These are phyloP conservation scores for Orestias chungarensis DNA, from an alignment of 2,797 vertebrate genomes.

Conservation along the genomic window DNA sequence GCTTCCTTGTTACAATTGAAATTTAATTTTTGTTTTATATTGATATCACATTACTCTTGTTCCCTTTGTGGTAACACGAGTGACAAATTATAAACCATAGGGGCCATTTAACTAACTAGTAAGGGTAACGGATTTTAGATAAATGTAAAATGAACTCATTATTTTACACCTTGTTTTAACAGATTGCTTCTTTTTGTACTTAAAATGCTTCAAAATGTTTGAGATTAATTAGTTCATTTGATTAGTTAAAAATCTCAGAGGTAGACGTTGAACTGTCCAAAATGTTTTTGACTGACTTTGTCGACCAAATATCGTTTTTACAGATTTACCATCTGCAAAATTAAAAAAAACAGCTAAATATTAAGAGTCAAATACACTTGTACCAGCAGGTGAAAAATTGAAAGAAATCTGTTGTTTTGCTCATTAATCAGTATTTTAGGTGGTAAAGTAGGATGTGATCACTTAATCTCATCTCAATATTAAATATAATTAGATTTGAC, in stretches of 20 bases:
- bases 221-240: no score
- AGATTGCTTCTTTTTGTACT: background rate
- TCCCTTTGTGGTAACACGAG: no score
- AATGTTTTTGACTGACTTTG: background rate
- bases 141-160: background rate
- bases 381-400: no score
- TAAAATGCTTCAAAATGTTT: no score
- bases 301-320: background rate
- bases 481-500: no score
- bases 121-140: background rate
- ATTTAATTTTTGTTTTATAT: no score
- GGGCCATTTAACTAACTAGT: background rate
- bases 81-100: background rate
- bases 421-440: no score
- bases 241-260: background rate
- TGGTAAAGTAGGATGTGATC: slow-evolving; percentile 4
- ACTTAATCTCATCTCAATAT: no score
- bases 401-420: background rate
- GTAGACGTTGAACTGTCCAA: background rate
- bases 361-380: background rate
- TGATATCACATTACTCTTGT: no score
- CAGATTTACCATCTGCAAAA: background rate
- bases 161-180: background rate
- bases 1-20: background rate
- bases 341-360: background rate